Evolutionary conservation across 1,140 invertebrate genomes (phyloP).

Genomic region (Euschistus heros): DNA sequence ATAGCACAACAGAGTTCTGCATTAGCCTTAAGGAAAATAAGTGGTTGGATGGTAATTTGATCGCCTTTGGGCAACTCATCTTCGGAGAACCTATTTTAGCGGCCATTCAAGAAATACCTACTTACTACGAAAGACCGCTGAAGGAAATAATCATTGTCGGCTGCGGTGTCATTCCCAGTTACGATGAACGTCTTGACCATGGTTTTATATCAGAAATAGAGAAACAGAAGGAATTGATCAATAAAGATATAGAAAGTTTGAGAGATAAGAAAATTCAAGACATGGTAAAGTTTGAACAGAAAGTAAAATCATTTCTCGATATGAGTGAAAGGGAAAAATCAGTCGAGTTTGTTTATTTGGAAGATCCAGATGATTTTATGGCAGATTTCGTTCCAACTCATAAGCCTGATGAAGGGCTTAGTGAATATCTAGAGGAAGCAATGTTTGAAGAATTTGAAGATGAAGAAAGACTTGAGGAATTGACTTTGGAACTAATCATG

Average conservation of each 20-base stretch:
- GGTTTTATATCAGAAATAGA: background rate
- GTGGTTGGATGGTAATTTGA: background rate
- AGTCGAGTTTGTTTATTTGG: too few relatives aligned
- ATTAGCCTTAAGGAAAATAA: background rate
- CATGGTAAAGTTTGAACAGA: background rate
- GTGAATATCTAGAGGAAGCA: too few relatives aligned
- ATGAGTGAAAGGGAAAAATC: background rate
- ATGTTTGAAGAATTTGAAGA: too few relatives aligned
- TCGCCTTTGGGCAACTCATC: background rate
- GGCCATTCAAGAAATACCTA: background rate
- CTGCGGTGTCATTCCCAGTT: background rate
- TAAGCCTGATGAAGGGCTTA: too few relatives aligned
- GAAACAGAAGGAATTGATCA: background rate
- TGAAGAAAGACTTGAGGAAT: too few relatives aligned
- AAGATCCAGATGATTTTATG: too few relatives aligned
- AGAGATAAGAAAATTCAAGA: background rate
- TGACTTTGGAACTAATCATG: too few relatives aligned
- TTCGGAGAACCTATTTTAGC: background rate
- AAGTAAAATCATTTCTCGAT: background rate
- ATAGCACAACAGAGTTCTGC: background rate
- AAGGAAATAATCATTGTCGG: background rate
- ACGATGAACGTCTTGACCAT: background rate
- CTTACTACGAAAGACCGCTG: background rate
- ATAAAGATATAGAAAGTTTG: background rate
- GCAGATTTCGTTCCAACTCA: too few relatives aligned